Evolutionary conservation across 2,888 invertebrate species (phyloP), one percentile per base, ranked within the genome.

Genomic region (Bruchidius siliquastri): DNA sequence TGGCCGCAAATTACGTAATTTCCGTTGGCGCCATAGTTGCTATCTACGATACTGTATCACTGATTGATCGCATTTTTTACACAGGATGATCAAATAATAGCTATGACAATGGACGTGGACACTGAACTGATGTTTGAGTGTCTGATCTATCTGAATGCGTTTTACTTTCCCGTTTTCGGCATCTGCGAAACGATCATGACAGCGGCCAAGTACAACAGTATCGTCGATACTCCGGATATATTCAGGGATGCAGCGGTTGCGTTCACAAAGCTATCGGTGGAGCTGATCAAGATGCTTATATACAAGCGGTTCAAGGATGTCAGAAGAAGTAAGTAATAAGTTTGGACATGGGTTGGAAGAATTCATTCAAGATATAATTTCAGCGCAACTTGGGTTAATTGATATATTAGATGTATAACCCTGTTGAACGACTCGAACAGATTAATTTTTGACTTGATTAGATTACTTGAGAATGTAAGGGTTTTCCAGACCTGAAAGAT

Each of bases 121-220:
- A 80, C 81, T 3, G 83, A 83, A 74, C 72, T 83, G 67, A 82
- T 83, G 83, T 83, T 83, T 75, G 83, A 83, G 75, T 83, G 83
- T 73, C 77, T 83, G 20, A 82, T 83, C 26, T 82, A 83, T 75
- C 72, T 83, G 22, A 83, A 83, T 74, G 75, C 79, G 70, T 83
- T 80, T 72, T 82, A 82, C 74, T 83, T 80, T 71, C 81, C 82
- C 13, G 79, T 83, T 30, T 82, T 83, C 72, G 80, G 79, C 20
- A 81, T 78, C 18, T 82, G 82, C 71, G 81, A 82, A 72, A 77
- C 79, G 20, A 80, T 82, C 18, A 81, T 83, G 80, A 80, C 82
- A 0, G 78, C 79, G 3, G 82, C 83, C 2, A 83, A 83, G 74
- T 82, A 81, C 74, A 76, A 71, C 66, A 79, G 79, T 73, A 77